These are phyloP conservation scores for Drosophila lini DNA, from an alignment of 1,140 invertebrate genomes.

Conservation along the genomic window DNA sequence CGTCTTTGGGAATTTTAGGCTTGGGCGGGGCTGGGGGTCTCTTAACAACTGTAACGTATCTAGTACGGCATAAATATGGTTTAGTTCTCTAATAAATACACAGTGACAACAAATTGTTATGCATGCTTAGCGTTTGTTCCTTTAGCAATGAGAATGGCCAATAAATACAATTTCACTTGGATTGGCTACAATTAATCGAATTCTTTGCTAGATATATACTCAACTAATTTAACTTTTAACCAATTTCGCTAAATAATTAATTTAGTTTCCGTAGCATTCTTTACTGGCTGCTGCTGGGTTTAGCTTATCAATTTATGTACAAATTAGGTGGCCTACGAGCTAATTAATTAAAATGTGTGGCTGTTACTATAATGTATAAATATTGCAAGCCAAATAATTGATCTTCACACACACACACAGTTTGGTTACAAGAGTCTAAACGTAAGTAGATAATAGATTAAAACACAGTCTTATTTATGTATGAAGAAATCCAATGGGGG, in stretches of 20 bases:
- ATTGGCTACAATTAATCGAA: conserved; percentile 38
- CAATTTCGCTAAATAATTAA: conserved; percentile 79
- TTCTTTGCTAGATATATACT: conserved; percentile 57
- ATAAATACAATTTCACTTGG: conserved; percentile 64
- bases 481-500: conserved; percentile 52
- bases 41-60: conserved; percentile 51
- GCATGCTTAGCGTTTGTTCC: conserved; percentile 22
- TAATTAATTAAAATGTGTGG: conserved; percentile 38
- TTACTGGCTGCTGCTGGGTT: conserved; percentile 17
- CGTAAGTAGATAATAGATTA: conserved; percentile 62
- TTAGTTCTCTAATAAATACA: conserved; percentile 26
- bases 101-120: conserved; percentile 41
- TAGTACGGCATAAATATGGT: conserved; percentile 30
- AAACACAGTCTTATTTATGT: conserved; percentile 80
- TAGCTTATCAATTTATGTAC: conserved; percentile 59
- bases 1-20: conserved; percentile 22
- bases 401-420: conserved; percentile 29
- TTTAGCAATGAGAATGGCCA: conserved; percentile 35
- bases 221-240: conserved; percentile 65
- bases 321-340: conserved; percentile 62
- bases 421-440: conserved; percentile 41
- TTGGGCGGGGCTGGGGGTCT: conserved; percentile 6
- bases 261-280: conserved; percentile 40
- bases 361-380: conserved; percentile 18
- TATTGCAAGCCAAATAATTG: conserved; percentile 32